Evolutionary conservation across 2,888 invertebrate genomes (phyloP), one percentile per base, ranked within the genome.

Genomic region (Rhamphomyia laevipes): DNA sequence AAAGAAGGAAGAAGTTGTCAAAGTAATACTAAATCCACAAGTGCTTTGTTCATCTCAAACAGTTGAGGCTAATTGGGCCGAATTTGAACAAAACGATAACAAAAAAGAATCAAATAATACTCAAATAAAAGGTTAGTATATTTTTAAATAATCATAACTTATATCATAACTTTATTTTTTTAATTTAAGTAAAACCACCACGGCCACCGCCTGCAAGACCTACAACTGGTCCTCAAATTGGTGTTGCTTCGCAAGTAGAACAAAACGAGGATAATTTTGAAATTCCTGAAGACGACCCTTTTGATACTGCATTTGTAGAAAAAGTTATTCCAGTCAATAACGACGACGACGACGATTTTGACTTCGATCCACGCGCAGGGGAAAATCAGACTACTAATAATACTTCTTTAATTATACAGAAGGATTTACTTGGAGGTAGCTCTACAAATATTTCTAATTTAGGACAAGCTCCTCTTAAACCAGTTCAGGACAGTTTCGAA

Each of bases 271-370:
- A 72, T 55, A 78, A 76, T 54, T 76, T 78, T 60, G 80, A 78
- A 59, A 54, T 61, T 38, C 72, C 72, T 46, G 89, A 65, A 49
- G 67, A 67, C 63, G 70, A 90, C 76, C 90, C 90, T 0, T 90
- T 90, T 60, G 89, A 90, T 61, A 90, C 90, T 18, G 80, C 85
- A 45, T 87, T 87, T 66, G 88, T 84, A 0, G 84, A 84, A 49
- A 82, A 83, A 59, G 77, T 88, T 43, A 71, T 86, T 46, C 86
- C 80, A 3, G 60, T 59, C 30, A 59, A 62, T 5, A 65, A 65
- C 53, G 67, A 70, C 55, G 68, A 73, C 65, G 64, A 67, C 49
- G 70, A 72, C 56, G 70, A 64, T 55, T 62, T 62, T 49, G 80
- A 80, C 56, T 81, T 81, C 55, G 77, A 81, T 67, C 80, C 81